Conservation (phyloP, 2,113 vertebrate species). For the Petrocephalus microphthalmus region DNA sequence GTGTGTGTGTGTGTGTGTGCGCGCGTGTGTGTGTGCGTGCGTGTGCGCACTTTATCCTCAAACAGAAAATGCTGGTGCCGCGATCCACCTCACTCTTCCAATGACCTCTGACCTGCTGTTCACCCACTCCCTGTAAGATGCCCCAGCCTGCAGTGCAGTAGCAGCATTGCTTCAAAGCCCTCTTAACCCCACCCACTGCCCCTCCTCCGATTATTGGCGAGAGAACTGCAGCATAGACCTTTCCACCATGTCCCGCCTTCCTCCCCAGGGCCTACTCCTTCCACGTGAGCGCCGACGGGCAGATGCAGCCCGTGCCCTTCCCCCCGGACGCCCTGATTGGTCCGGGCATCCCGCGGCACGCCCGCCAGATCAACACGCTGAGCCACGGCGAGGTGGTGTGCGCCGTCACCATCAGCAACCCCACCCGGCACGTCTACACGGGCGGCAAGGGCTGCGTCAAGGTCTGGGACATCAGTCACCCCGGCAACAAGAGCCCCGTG, state of each 20-base stretch:
- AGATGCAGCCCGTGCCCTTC: slow-evolving; percentile 91
- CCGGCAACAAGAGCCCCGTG: slow-evolving; percentile 89
- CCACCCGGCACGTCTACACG: slow-evolving; percentile 86
- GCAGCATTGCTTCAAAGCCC: no score
- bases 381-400: slow-evolving; percentile 91
- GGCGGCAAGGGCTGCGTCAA: slow-evolving; percentile 92
- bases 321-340: slow-evolving; percentile 87
- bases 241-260: slow-evolving; percentile 25
- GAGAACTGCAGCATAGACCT: background rate
- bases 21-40: no score
- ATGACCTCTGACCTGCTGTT: no score
- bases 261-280: slow-evolving; percentile 80
- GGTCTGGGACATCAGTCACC: slow-evolving; percentile 94
- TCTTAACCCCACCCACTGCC: no score
- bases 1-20: no score
- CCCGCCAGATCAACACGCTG: slow-evolving; percentile 89
- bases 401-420: slow-evolving; percentile 90
- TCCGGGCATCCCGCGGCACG: slow-evolving; percentile 83
- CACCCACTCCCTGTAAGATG: no score
- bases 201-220: no score
- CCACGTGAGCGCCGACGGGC: slow-evolving; percentile 85
- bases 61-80: no score
- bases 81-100: no score
- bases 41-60: no score
- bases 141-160: no score